phyloP scores from a whole-genome alignment of 1,140 invertebrate species.

The Notospermus geniculatus region DNA sequence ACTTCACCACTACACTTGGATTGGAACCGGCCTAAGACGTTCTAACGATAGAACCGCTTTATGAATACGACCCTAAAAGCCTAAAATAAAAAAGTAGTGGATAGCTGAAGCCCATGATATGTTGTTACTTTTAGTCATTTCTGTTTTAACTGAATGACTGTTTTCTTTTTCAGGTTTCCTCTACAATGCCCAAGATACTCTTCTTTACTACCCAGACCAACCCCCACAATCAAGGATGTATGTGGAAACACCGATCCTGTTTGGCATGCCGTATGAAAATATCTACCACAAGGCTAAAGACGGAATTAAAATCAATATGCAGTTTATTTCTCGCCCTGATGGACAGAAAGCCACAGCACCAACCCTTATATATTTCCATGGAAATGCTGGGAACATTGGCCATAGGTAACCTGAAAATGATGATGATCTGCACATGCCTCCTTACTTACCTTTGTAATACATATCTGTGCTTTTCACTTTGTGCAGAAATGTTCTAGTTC shows the following conservation, averaged over 20 bases:
- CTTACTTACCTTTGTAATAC: too few relatives aligned
- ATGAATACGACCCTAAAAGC: too few relatives aligned
- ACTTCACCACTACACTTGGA: too few relatives aligned
- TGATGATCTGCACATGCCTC: too few relatives aligned
- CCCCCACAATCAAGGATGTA: conserved; percentile 82
- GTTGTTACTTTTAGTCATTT: background rate
- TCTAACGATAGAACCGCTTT: too few relatives aligned
- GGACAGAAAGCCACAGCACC: conserved; percentile 62
- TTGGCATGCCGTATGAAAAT: conserved; percentile 81
- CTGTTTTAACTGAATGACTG: background rate
- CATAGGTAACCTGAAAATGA: conserved; percentile 65
- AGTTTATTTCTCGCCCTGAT: conserved; percentile 77
- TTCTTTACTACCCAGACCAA: conserved; percentile 85
- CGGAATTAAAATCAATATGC: conserved; percentile 79
- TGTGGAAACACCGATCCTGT: conserved; percentile 78
- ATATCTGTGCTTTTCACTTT: too few relatives aligned
- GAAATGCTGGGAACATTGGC: conserved; percentile 95
- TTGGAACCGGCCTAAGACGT: too few relatives aligned
- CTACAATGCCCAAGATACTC: conserved; percentile 80
- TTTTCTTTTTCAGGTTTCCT: conserved; percentile 55
- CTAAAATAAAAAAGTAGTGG: too few relatives aligned
- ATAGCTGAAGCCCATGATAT: background rate
- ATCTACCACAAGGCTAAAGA: conserved; percentile 67
- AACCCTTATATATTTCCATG: conserved; percentile 88
- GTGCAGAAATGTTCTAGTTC: too few relatives aligned